Percentiles rank a stretch among this genome's conserved stretches.
phyloP scores from a whole-genome alignment of 1,140 invertebrate genomes.

The Dufourea novaeangliae region DNA sequence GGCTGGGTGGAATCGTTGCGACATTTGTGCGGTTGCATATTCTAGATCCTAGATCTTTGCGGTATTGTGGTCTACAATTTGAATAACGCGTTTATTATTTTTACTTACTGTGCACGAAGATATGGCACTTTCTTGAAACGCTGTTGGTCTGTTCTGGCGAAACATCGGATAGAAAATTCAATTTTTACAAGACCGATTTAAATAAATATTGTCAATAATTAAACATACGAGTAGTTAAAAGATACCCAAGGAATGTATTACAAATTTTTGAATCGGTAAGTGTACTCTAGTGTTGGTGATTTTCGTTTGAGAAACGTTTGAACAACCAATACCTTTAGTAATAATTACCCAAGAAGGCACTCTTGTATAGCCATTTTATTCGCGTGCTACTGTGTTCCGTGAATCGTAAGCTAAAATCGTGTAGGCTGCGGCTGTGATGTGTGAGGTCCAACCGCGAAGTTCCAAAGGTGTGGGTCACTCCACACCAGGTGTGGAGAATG shows the following conservation, averaged over 20 bases:
- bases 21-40: conserved; percentile 45
- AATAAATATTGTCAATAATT: too few species aligned
- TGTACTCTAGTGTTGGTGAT: too few species aligned
- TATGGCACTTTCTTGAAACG: too few species aligned
- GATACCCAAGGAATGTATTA: too few species aligned
- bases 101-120: neutral
- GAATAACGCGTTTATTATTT: conserved; percentile 37
- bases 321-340: neutral
- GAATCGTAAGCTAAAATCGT: conserved; percentile 31
- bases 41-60: conserved; percentile 47
- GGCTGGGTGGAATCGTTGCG: conserved; percentile 30
- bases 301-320: neutral
- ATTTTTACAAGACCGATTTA: too few species aligned
- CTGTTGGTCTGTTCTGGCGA: too few species aligned
- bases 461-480: conserved; percentile 62
- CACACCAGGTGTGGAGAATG: conserved; percentile 66
- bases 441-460: conserved; percentile 49
- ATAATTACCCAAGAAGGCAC: neutral
- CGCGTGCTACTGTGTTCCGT: conserved; percentile 8
- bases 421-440: conserved; percentile 50
- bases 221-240: too few species aligned
- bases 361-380: neutral
- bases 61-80: conserved; percentile 23
- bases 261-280: too few species aligned
- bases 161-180: too few species aligned